phyloP scores from a whole-genome alignment of 2,113 vertebrate genomes.

The Mormoops blainvillei region DNA sequence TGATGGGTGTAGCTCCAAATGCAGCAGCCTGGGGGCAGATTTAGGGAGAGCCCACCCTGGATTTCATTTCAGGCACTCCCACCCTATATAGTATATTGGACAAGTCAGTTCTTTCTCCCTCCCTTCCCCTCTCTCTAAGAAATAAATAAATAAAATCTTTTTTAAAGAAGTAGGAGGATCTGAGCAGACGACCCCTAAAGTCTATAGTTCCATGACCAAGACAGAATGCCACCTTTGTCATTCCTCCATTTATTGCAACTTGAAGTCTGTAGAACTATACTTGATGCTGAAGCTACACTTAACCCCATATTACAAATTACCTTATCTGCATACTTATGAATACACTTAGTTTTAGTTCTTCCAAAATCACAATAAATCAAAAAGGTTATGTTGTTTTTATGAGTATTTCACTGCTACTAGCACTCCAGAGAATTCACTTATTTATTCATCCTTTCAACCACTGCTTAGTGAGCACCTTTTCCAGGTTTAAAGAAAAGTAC shows the following conservation, averaged over 20 bases:
- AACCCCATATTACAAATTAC: not conserved
- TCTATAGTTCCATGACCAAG: not conserved
- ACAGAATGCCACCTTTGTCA: not conserved
- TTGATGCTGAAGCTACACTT: not conserved
- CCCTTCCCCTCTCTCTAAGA: too few relatives aligned
- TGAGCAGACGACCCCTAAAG: not conserved
- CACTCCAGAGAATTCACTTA: not conserved
- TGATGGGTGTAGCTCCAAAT: not conserved
- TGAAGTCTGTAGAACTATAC: not conserved
- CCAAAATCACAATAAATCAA: not conserved
- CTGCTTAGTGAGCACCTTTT: not conserved
- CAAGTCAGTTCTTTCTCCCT: not conserved
- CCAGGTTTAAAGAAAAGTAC: not conserved
- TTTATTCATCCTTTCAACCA: not conserved
- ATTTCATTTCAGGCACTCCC: not conserved
- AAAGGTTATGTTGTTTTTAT: not conserved
- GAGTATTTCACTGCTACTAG: not conserved
- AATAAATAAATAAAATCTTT: too few relatives aligned
- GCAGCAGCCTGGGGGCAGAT: not conserved
- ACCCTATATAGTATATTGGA: not conserved
- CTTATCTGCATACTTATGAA: not conserved
- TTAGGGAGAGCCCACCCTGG: not conserved
- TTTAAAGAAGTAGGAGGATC: not conserved
- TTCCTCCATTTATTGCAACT: not conserved
- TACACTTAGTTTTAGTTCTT: not conserved